These are phyloP conservation scores for Masnerella sp. DNA, from an alignment of 2,888 invertebrate genomes.

Conservation along the genomic window DNA sequence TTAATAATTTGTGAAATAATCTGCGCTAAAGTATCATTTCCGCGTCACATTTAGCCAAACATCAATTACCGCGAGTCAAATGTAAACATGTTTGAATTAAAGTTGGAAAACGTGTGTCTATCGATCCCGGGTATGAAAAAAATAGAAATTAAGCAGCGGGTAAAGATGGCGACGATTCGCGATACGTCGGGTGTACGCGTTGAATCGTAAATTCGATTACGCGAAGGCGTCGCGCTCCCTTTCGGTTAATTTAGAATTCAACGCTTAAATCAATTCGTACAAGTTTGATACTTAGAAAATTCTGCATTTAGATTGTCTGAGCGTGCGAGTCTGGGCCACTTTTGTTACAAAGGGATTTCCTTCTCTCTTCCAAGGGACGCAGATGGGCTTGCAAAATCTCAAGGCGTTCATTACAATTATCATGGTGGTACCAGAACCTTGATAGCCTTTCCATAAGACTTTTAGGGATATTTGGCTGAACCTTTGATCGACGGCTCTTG, in stretches of 20 bases:
- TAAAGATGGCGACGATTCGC: constrained; percentile 21
- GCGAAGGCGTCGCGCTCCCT: constrained; percentile 65
- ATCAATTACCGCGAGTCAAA: constrained; percentile 6
- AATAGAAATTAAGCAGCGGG: not conserved
- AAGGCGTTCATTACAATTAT: constrained; percentile 78
- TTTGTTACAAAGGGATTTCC: constrained; percentile 61
- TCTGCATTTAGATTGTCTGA: constrained; percentile 72
- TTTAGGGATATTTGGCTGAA: constrained; percentile 60
- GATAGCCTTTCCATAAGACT: constrained; percentile 63
- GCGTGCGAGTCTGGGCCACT: constrained; percentile 21
- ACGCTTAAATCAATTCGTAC: constrained; percentile 78
- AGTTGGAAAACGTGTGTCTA: constrained; percentile 11
- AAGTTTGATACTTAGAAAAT: constrained; percentile 77
- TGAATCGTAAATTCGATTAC: constrained; percentile 71
- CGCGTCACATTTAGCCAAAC: constrained; percentile 23
- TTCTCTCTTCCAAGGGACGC: constrained; percentile 68
- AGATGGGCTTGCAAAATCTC: constrained; percentile 76
- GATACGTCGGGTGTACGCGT: constrained; percentile 35
- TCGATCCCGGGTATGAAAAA: constrained; percentile 15
- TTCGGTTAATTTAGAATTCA: constrained; percentile 78
- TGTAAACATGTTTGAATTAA: constrained; percentile 4
- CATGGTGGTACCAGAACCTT: constrained; percentile 73
- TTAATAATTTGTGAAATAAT: constrained; percentile 40
- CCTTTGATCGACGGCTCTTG: constrained; percentile 53
- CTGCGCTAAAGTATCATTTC: constrained; percentile 28